Evolutionary conservation across 2,888 invertebrate genomes (phyloP), one percentile per base, ranked within the genome.

Genomic region (Drosophila peninsularis): DNA sequence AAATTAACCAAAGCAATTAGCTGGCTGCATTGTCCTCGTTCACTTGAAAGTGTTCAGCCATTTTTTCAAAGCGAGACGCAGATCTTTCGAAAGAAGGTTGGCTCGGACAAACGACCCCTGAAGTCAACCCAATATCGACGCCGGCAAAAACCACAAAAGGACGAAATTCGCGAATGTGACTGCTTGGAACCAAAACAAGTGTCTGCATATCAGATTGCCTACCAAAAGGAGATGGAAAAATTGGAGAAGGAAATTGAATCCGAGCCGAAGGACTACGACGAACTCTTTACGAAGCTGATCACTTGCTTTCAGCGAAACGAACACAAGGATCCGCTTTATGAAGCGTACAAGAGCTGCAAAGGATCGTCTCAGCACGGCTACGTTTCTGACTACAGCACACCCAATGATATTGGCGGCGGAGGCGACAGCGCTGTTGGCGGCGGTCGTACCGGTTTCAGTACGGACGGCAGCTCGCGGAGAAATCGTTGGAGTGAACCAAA

Each of bases 241-340:
- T 10, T 47, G n/a, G 24, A 42, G 19, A 24, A 24, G 11, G 17
- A 56, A 34, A 9, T 6, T 0, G 32, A 50, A 9, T 1, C 44
- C 0, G 67, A 78, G 47, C 78, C 78, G 0, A 71, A 44, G 14
- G 61, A 75, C 9, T 78, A 75, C 13, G 78, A 78, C 0, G 61
- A 74, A 4, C 41, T 78, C 0, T 75, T 66, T 30, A n/a, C 44
- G 13, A 37, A 65, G 2, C 24, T 78, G 24, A 14, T 78, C 0
- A 45, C 34, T 1, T 78, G 68, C 14, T 78, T 78, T 56, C 42
- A 63, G 6, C 21, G 14, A 45, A 9, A 4, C 10, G 3, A 13
- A 6, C 0, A 4, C 2, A 19, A 13, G 1, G 50, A 69, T 53
- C 9, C 44, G 0, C 3, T 49, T 4, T 27, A 19, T 2, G 11